A percentile compares a stretch with the other conserved stretches of the same genome.
phyloP scores from a whole-genome alignment of 2,113 vertebrate species.

The Pollimyrus isidori region DNA sequence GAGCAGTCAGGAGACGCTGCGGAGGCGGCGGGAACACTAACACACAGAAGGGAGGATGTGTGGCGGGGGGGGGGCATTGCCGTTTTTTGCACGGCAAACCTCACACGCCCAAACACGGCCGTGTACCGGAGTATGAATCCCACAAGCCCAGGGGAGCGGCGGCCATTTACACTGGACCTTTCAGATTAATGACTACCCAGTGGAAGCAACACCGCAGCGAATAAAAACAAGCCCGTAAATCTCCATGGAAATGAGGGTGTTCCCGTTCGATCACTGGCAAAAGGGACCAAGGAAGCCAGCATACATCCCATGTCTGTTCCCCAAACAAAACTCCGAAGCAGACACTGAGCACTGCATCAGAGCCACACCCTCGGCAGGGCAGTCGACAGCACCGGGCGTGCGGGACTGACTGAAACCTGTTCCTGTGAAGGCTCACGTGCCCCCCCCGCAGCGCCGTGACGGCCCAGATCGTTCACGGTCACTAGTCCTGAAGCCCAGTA shows the following conservation, averaged over 20 bases:
- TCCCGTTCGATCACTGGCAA: background rate
- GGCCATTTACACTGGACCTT: background rate
- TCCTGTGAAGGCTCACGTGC: background rate
- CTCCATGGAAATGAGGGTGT: background rate
- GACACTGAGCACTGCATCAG: background rate
- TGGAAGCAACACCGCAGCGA: background rate
- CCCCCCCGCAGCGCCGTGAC: slow-evolving; percentile 11
- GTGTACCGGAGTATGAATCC: background rate
- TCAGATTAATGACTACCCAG: background rate
- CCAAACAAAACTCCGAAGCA: background rate
- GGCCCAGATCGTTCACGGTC: background rate
- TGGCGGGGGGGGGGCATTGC: background rate
- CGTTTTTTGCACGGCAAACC: background rate
- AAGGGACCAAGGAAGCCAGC: background rate
- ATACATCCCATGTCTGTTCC: background rate
- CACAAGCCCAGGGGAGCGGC: background rate
- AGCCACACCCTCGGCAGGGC: background rate
- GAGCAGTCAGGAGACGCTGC: background rate
- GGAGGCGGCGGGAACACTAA: background rate
- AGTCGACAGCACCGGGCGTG: background rate
- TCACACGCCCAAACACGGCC: background rate
- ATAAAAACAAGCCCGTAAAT: background rate
- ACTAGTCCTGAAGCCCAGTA: background rate
- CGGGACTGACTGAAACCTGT: background rate
- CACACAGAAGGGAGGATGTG: background rate